These are phyloP conservation scores for Alcedo quadribrachys DNA, from an alignment of 2,797 vertebrate genomes.

Conservation along the genomic window DNA sequence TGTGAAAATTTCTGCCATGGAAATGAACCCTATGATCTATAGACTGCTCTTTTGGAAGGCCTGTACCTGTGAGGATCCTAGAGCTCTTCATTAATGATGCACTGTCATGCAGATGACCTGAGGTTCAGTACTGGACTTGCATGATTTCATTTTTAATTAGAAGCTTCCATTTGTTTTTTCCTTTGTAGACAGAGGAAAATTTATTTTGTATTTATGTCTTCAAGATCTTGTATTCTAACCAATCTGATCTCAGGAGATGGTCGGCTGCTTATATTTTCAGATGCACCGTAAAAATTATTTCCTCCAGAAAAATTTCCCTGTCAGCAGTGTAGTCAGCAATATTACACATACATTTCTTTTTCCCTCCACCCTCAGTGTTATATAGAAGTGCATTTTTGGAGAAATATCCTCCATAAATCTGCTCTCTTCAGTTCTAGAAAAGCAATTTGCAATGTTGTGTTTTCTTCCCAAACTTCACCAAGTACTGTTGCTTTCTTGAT, in stretches of 20 bases:
- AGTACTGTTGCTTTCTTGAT: neutral
- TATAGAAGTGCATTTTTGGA: constrained; percentile 36
- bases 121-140: neutral
- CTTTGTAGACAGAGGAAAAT: neutral
- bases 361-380: neutral
- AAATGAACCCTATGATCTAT: neutral
- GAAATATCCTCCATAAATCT: constrained; percentile 47
- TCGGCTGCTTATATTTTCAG: neutral
- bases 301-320: constrained; percentile 31
- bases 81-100: neutral
- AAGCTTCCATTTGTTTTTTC: neutral
- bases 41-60: neutral
- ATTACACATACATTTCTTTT: constrained; percentile 13
- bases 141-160: constrained; percentile 14
- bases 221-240: constrained; percentile 3
- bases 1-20: neutral
- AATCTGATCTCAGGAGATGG: neutral
- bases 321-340: constrained; percentile 49
- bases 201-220: constrained; percentile 1
- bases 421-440: constrained; percentile 39
- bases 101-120: neutral
- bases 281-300: constrained; percentile 23
- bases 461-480: constrained; percentile 23
- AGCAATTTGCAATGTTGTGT: constrained; percentile 35
- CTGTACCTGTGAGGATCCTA: neutral